Base-by-base conservation (phyloP, 2,113 vertebrate species). In the Proterorhinus semilunaris region DNA sequence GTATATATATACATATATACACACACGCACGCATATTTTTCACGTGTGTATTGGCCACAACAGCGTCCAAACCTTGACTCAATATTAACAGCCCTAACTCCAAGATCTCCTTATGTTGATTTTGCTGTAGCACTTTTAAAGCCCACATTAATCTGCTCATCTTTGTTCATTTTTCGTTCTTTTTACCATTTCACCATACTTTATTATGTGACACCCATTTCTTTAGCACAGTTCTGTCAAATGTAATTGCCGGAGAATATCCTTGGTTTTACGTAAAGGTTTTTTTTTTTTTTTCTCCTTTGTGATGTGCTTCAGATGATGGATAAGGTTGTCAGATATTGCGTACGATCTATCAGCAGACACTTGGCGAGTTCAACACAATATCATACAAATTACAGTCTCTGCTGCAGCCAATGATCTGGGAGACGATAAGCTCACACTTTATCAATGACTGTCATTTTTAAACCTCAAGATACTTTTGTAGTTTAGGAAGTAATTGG, bases 301-400 rank as follows among this genome's bases (percentile, higher is more conserved):
- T 36, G 27, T 21, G 36, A 54, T 67, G 16, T 53, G 62, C 58
- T 62, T 17, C 21, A 21, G 45, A 47, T 82, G 72, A 83, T 75
- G 49, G 59, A 79, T 83, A 48, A 11, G 7, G n/a, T 47, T 17
- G 55, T 69, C 65, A 68, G 72, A 74, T 44, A 67, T 36, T n/a
- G 65, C 10, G 66, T 57, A 45, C 55, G 8, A 6, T 57, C 13
- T 5, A 6, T 76, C 70, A 78, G 67, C 74, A 80, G 72, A 68
- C 74, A 69, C 43, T 4, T 15, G 10, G 1, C 80, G 61, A 79
- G 69, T 76, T 59, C 58, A 76, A 17, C 27, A 59, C 62, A 66
- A 11, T 53, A 66, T 75, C 75, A 74, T 61, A 27, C 54, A 71
- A 72, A 78, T 76, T 75, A 72, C 52, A 62, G 58, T 75, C 69